These are phyloP conservation scores for Penaeus japonicus DNA, from an alignment of 1,140 invertebrate genomes.

Conservation along the genomic window DNA sequence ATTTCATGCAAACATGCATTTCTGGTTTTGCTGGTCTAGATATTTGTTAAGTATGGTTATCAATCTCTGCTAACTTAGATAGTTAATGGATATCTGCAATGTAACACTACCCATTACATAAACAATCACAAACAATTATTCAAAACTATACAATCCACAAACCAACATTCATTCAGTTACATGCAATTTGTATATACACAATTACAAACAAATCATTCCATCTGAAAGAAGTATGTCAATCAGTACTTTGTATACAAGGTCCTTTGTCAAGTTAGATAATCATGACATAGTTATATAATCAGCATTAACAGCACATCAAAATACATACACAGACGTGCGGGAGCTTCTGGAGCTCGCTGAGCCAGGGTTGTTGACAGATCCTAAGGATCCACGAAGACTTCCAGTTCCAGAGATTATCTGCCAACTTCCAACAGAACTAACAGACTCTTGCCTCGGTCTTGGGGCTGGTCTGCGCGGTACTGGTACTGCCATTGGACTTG, in stretches of 20 bases:
- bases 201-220: no score
- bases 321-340: conserved; percentile 53
- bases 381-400: conserved; percentile 70
- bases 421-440: conserved; percentile 67
- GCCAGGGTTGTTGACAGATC: conserved; percentile 33
- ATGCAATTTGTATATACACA: no score
- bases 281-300: background rate
- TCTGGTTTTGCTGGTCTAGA: no score
- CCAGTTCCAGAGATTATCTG: conserved; percentile 75
- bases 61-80: no score
- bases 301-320: background rate
- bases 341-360: conserved; percentile 58
- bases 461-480: conserved; percentile 10
- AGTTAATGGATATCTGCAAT: no score
- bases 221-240: background rate
- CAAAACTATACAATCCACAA: no score
- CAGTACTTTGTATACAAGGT: background rate
- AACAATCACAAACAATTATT: no score
- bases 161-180: no score
- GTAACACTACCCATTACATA: no score
- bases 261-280: no score
- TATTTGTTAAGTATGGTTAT: no score
- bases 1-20: no score
- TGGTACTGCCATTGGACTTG: conserved; percentile 38
- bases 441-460: conserved; percentile 25